Percentiles rank a stretch among this genome's conserved stretches.
Evolutionary conservation across 1,140 invertebrate species (phyloP).

Genomic region (Tenebrio molitor): DNA sequence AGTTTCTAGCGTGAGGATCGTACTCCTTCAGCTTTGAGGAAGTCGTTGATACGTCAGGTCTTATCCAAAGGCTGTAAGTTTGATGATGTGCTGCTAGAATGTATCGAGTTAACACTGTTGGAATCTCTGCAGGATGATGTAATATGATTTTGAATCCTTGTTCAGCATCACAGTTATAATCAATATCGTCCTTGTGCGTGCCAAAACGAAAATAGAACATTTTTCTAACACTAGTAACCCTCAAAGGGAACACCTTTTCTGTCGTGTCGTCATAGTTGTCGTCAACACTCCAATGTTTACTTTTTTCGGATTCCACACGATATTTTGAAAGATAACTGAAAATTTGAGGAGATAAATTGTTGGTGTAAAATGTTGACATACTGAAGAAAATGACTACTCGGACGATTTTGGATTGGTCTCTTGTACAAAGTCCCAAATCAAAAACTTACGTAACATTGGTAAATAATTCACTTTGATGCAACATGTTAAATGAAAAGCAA

Average conservation of each 20-base stretch:
- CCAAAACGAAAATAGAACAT: slow-evolving; percentile 74
- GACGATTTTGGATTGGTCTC: slow-evolving; percentile 67
- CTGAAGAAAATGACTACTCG: too few species aligned
- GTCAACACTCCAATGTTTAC: not conserved
- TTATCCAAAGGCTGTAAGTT: not conserved
- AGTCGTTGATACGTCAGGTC: slow-evolving; percentile 60
- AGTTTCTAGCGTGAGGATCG: slow-evolving; percentile 69
- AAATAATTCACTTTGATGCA: not conserved
- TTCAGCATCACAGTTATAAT: slow-evolving; percentile 70
- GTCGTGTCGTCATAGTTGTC: not conserved
- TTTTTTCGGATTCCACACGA: not conserved
- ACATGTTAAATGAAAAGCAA: not conserved
- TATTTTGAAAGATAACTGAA: not conserved
- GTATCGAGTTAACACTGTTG: not conserved
- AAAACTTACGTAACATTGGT: not conserved
- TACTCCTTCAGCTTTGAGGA: slow-evolving; percentile 68
- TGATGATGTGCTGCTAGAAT: not conserved
- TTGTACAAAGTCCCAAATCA: not conserved
- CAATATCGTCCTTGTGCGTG: too few species aligned
- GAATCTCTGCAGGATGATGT: not conserved
- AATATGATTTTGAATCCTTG: slow-evolving; percentile 52
- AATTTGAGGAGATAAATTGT: too few species aligned
- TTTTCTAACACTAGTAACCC: slow-evolving; percentile 72
- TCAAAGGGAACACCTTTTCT: slow-evolving; percentile 41
- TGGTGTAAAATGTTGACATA: too few species aligned